phyloP scores from a whole-genome alignment of 2,888 invertebrate genomes.

The Hoplodrina blanda region DNA sequence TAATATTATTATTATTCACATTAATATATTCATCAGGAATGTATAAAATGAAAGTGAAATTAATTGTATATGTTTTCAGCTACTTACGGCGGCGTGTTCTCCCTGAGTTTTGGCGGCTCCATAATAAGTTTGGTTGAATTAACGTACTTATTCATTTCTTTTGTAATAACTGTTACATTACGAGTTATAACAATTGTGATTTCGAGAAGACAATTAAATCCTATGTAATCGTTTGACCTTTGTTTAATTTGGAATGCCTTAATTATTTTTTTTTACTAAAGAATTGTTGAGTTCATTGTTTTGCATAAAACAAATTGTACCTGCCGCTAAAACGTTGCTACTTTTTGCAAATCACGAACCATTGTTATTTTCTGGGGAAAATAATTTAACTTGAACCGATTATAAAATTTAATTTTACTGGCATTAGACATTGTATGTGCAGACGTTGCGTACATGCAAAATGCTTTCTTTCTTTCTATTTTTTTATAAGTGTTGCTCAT shows the following conservation, averaged over 20 bases:
- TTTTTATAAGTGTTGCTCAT: no score
- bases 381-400: no score
- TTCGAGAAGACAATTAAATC: conserved; percentile 33
- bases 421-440: no score
- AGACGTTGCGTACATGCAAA: no score
- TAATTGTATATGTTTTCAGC: conserved; percentile 67
- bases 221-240: background rate
- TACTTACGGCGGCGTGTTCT: conserved; percentile 84
- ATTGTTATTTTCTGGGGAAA: no score
- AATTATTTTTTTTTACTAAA: background rate
- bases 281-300: no score
- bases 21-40: background rate
- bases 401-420: no score
- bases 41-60: background rate
- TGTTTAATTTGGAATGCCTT: conserved; percentile 15
- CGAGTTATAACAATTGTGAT: conserved; percentile 28
- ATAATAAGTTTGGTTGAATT: conserved; percentile 80
- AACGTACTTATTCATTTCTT: conserved; percentile 68
- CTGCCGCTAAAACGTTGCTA: no score
- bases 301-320: no score
- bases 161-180: conserved; percentile 38
- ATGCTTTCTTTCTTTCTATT: no score
- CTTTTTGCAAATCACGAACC: no score
- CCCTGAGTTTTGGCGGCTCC: conserved; percentile 82
- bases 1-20: background rate